phyloP scores from a whole-genome alignment of 2,797 vertebrate genomes.

The Lindbergichthys nudifrons region DNA sequence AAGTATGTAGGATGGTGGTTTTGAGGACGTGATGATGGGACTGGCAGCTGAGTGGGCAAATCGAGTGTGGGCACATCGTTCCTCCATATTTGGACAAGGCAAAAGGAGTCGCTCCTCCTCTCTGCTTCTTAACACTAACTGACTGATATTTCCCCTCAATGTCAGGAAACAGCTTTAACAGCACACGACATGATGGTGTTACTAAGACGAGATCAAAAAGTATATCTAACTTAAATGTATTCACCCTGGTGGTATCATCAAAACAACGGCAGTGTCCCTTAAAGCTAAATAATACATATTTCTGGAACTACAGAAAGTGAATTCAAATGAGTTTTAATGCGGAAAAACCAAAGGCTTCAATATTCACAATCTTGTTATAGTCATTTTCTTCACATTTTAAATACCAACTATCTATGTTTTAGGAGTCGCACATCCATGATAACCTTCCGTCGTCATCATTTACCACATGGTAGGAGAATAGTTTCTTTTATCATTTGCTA shows the following conservation, averaged over 20 bases:
- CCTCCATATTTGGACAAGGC: constrained; percentile 36
- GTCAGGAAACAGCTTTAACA: neutral
- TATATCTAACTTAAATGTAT: neutral
- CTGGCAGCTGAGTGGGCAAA: constrained; percentile 12
- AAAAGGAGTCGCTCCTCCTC: neutral
- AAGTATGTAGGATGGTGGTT: constrained; percentile 1
- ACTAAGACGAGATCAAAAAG: neutral
- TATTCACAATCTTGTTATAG: no score
- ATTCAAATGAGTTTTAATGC: no score
- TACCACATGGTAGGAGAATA: neutral
- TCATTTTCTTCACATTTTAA: no score
- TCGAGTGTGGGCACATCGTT: constrained; percentile 6
- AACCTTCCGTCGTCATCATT: neutral
- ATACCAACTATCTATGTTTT: neutral
- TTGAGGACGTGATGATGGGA: constrained; percentile 10
- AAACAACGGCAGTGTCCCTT: neutral
- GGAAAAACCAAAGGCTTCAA: no score
- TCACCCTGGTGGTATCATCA: neutral
- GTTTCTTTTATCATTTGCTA: no score
- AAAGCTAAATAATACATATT: no score
- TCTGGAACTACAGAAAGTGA: no score
- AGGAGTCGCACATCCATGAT: neutral
- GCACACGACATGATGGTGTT: neutral
- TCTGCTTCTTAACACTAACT: neutral
- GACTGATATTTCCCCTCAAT: constrained; percentile 8